phyloP scores from a whole-genome alignment of 2,113 vertebrate genomes.

The Zeus faber region DNA sequence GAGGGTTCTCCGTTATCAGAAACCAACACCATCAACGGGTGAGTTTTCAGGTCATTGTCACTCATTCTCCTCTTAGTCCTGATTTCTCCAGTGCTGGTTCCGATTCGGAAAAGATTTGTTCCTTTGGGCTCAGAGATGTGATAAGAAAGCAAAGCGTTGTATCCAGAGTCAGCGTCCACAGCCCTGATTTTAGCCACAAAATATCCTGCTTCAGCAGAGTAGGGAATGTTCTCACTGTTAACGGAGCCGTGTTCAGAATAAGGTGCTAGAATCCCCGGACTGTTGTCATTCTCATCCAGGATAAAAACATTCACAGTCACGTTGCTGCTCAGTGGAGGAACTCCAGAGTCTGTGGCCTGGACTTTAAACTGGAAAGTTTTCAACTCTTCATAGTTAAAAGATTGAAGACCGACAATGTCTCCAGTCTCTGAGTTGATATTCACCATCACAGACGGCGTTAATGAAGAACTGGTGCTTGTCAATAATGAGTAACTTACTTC shows the following conservation, averaged over 20 bases:
- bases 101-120: neutral
- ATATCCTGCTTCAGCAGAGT: slow-evolving; percentile 76
- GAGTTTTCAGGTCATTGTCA: slow-evolving; percentile 51
- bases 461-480: slow-evolving; percentile 1
- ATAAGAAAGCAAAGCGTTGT: neutral
- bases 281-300: slow-evolving; percentile 82
- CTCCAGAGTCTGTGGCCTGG: slow-evolving; percentile 64
- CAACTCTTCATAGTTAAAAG: slow-evolving; percentile 64
- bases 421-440: slow-evolving; percentile 65
- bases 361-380: slow-evolving; percentile 60
- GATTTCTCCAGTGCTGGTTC: neutral
- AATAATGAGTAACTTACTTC: slow-evolving; percentile 54
- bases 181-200: slow-evolving; percentile 65
- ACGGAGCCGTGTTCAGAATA: slow-evolving; percentile 48
- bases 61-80: slow-evolving; percentile 42
- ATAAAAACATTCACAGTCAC: slow-evolving; percentile 68
- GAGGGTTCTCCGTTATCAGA: slow-evolving; percentile 45
- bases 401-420: slow-evolving; percentile 54
- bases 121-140: neutral
- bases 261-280: slow-evolving; percentile 76
- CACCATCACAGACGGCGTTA: slow-evolving; percentile 32
- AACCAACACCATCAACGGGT: slow-evolving; percentile 47
- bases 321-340: slow-evolving; percentile 65
- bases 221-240: slow-evolving; percentile 11
- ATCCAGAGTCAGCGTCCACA: slow-evolving; percentile 40